Conservation (phyloP, 2,113 vertebrate genomes). For the Shinisaurus crocodilurus region DNA sequence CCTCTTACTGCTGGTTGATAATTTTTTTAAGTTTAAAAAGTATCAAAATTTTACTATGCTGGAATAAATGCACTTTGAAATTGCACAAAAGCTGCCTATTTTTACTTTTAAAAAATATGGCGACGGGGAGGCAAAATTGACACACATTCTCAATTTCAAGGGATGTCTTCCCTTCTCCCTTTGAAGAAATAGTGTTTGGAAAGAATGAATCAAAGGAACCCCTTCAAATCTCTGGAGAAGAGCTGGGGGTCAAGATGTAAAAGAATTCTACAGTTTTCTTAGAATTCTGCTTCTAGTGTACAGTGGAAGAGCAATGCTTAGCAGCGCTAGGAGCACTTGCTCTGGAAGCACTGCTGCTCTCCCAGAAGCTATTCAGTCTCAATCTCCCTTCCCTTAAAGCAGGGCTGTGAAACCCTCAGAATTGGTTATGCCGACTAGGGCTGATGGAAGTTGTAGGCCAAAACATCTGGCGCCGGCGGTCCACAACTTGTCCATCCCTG, state of each 20-base stretch:
- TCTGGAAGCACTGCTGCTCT: neutral
- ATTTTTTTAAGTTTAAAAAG: too few species aligned
- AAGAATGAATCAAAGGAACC: neutral
- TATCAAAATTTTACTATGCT: neutral
- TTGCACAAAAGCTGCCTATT: neutral
- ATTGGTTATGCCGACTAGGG: neutral
- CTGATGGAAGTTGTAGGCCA: neutral
- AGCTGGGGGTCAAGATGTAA: neutral
- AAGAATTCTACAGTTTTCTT: neutral
- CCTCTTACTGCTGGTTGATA: neutral
- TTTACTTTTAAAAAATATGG: neutral
- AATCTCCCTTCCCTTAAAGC: neutral
- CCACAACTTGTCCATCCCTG: neutral
- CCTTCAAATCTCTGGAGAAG: neutral
- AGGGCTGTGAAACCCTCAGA: neutral
- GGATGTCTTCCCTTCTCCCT: neutral
- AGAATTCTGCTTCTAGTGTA: neutral
- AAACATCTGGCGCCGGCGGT: neutral
- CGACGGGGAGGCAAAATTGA: neutral
- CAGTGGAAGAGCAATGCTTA: neutral
- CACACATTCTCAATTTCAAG: neutral
- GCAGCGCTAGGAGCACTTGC: neutral
- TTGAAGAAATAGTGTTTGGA: neutral
- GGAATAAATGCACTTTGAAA: neutral
- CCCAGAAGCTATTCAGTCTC: neutral